Evolutionary conservation across 2,888 invertebrate genomes (phyloP).

Genomic region (Agriopis leucophaearia): DNA sequence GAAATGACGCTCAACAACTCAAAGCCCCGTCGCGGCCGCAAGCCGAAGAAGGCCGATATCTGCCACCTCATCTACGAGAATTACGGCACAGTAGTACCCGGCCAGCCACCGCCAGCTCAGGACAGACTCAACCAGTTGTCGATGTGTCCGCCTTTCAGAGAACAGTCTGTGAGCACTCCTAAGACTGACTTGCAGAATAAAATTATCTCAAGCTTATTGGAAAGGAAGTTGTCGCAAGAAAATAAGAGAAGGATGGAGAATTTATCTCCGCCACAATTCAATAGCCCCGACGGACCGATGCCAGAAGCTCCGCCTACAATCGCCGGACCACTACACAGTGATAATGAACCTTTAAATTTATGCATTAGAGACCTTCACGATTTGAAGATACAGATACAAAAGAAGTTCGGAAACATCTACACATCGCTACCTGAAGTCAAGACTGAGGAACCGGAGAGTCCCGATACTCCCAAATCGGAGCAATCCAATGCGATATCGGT

Average conservation of each 20-base stretch:
- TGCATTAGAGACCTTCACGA: conserved; percentile 92
- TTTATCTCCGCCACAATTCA: conserved; percentile 66
- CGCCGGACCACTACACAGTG: conserved; percentile 68
- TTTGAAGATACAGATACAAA: conserved; percentile 88
- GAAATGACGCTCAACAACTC: conserved; percentile 96
- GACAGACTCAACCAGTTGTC: conserved; percentile 70
- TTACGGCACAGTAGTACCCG: conserved; percentile 94
- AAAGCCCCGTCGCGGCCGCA: conserved; percentile 94
- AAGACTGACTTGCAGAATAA: conserved; percentile 89
- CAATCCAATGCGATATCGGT: conserved; percentile 80
- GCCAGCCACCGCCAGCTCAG: conserved; percentile 87
- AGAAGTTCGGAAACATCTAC: conserved; percentile 88
- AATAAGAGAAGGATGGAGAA: conserved; percentile 80
- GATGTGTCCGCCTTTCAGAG: conserved; percentile 63
- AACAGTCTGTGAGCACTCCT: conserved; percentile 64
- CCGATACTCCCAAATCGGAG: conserved; percentile 78
- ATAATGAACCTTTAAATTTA: conserved; percentile 93
- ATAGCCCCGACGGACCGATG: conserved; percentile 72
- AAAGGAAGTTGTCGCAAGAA: conserved; percentile 90
- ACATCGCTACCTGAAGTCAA: conserved; percentile 86
- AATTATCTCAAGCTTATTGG: conserved; percentile 89
- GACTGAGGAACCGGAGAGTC: conserved; percentile 84
- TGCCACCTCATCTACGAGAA: conserved; percentile 97
- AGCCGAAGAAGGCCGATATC: conserved; percentile 97
- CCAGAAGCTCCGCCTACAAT: conserved; percentile 70